Evolutionary conservation across 2,888 invertebrate genomes (phyloP).

Genomic region (Himalopsyche tibetana): DNA sequence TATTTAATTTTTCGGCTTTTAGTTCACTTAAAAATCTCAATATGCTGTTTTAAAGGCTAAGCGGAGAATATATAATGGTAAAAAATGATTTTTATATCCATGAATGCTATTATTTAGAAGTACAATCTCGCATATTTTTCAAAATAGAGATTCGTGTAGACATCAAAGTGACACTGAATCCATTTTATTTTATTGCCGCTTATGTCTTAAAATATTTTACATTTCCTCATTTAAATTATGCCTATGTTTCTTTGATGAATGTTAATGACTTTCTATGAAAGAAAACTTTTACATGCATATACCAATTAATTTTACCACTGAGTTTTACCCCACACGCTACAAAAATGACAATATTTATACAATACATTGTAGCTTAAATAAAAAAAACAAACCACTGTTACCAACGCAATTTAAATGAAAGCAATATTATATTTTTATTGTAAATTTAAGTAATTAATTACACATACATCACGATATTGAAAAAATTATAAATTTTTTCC

Average conservation of each 20-base stretch:
- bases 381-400: no score
- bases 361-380: neutral
- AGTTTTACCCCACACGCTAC: conserved; percentile 6
- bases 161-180: conserved; percentile 21
- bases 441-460: no score
- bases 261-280: neutral
- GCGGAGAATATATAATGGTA: no score
- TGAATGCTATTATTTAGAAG: no score
- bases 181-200: conserved; percentile 19
- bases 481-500: no score
- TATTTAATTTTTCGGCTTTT: no score
- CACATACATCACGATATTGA: no score
- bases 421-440: no score
- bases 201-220: conserved; percentile 9
- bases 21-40: no score
- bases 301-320: neutral
- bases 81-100: no score
- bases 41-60: no score
- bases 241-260: conserved; percentile 26
- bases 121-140: neutral
- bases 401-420: no score
- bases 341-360: neutral
- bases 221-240: conserved; percentile 34
- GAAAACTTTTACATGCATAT: neutral
- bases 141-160: neutral